phyloP scores from a whole-genome alignment of 2,888 invertebrate genomes.

The Drosophila kuntzei region DNA sequence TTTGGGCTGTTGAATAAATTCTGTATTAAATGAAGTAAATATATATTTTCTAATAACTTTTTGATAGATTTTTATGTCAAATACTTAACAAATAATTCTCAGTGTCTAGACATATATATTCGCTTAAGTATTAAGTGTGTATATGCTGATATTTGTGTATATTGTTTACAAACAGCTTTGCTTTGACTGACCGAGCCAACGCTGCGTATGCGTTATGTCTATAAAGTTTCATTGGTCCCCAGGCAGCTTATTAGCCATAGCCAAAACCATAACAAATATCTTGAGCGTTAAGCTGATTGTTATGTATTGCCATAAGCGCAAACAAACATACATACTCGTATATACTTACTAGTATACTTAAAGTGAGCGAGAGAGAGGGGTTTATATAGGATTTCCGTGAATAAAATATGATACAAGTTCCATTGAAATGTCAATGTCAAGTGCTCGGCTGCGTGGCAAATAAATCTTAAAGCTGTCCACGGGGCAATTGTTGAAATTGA shows the following conservation, averaged over 20 bases:
- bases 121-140: constrained; percentile 9
- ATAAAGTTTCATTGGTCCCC: constrained; percentile 36
- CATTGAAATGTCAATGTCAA: constrained; percentile 61
- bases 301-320: constrained; percentile 7
- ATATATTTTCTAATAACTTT: too few relatives aligned
- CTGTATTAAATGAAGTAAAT: too few relatives aligned
- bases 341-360: background rate
- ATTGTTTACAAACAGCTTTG: constrained; percentile 29
- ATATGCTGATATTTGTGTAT: constrained; percentile 12
- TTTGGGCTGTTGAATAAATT: too few relatives aligned
- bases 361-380: background rate
- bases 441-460: constrained; percentile 18
- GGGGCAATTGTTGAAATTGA: constrained; percentile 61
- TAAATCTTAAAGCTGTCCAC: constrained; percentile 57
- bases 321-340: background rate
- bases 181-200: constrained; percentile 12
- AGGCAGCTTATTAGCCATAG: constrained; percentile 40
- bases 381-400: constrained; percentile 16
- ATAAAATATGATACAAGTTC: constrained; percentile 29
- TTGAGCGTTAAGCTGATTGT: constrained; percentile 37
- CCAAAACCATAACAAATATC: constrained; percentile 7
- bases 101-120: constrained; percentile 8
- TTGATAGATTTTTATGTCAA: too few relatives aligned
- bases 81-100: background rate
- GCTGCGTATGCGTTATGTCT: constrained; percentile 36